Evolutionary conservation across 2,888 invertebrate species (phyloP).

Genomic region (Cistogaster globosa): DNA sequence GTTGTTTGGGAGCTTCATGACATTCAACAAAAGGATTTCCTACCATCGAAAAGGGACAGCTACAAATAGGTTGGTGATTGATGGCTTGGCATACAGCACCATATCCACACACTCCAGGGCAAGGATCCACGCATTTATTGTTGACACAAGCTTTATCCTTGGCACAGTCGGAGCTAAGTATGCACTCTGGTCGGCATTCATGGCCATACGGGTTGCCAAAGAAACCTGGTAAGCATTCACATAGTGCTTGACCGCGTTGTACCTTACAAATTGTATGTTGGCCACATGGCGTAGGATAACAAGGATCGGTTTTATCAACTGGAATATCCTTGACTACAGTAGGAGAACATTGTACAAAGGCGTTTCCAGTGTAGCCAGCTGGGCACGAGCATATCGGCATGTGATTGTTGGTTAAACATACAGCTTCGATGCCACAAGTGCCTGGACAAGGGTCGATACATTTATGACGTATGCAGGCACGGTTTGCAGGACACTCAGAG

Average conservation of each 20-base stretch:
- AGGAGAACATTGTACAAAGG: constrained; percentile 84
- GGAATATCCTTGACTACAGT: constrained; percentile 76
- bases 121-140: constrained; percentile 91
- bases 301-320: constrained; percentile 83
- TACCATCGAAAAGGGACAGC: constrained; percentile 88
- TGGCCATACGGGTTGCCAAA: constrained; percentile 87
- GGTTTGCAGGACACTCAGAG: constrained; percentile 92
- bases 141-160: constrained; percentile 90
- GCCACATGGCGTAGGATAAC: constrained; percentile 90
- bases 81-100: constrained; percentile 90
- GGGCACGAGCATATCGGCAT: constrained; percentile 87
- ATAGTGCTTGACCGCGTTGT: constrained; percentile 85
- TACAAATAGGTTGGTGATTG: constrained; percentile 93
- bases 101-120: constrained; percentile 90
- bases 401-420: constrained; percentile 90
- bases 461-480: constrained; percentile 91
- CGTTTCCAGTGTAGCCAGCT: constrained; percentile 86
- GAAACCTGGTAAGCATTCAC: constrained; percentile 90
- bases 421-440: constrained; percentile 92
- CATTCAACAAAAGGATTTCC: constrained; percentile 93
- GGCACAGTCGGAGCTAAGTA: constrained; percentile 91
- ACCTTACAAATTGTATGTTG: constrained; percentile 88
- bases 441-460: constrained; percentile 93
- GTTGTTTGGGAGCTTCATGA: constrained; percentile 80
- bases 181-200: constrained; percentile 92